phyloP scores from a whole-genome alignment of 2,113 vertebrate species.

The Podarcis cretensis region DNA sequence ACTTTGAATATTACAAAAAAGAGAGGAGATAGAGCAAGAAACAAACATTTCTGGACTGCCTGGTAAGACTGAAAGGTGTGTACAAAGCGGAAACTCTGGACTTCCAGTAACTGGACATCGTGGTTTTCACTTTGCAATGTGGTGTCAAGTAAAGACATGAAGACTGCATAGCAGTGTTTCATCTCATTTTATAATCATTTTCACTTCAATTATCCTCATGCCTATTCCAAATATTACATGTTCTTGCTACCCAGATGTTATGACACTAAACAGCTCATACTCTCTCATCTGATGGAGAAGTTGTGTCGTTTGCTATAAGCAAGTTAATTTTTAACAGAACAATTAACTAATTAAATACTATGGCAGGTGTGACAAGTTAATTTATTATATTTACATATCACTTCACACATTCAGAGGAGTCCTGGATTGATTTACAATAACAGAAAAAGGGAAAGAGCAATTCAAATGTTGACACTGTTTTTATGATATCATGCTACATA shows the following conservation, averaged over 20 bases:
- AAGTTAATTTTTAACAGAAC: not conserved
- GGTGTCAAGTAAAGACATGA: too few species aligned
- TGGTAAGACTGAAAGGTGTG: not conserved
- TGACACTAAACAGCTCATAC: not conserved
- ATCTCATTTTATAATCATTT: not conserved
- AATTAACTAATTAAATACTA: not conserved
- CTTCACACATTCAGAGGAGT: too few species aligned
- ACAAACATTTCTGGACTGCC: not conserved
- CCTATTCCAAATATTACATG: not conserved
- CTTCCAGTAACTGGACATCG: too few species aligned
- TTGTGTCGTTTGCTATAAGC: too few species aligned
- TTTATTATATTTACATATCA: too few species aligned
- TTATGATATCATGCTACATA: too few species aligned
- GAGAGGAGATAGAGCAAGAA: not conserved
- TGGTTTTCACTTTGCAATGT: too few species aligned
- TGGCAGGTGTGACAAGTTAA: too few species aligned
- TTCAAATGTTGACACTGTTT: too few species aligned
- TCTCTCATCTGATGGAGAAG: not conserved
- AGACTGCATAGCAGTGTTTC: not conserved
- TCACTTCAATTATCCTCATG: not conserved
- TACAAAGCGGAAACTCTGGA: too few species aligned
- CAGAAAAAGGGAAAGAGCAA: too few species aligned
- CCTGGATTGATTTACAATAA: too few species aligned
- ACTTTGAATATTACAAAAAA: not conserved
- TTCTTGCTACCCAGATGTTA: not conserved